Base-by-base conservation (phyloP, 2,888 invertebrate species). In the Minunthozetes semirufus region DNA sequence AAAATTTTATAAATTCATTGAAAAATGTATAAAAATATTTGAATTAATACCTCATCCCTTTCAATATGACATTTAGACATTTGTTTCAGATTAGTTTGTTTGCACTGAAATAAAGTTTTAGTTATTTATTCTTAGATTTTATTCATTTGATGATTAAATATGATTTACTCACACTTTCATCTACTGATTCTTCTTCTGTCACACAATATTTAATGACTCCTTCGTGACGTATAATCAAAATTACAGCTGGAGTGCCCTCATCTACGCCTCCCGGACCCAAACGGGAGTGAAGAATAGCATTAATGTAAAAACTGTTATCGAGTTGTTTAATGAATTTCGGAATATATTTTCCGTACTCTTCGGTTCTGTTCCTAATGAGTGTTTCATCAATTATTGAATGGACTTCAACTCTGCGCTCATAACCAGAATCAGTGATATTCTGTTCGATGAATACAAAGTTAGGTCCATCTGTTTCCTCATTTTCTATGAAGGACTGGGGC, bases 401-500 rank as follows among this genome's bases (percentile, higher is more conserved):
- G 5, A 66, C 19, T 38, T 66, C 63, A 38, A 17, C 2, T 3
- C 9, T 8, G 27, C 63, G 29, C 33, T 66, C 38, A 59, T 59
- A 59, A 19, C 63, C 63, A 3, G 4, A 15, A 38, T 1, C 63
- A 8, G 38, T 66, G 15, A 38, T 1, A 17, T 66, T 66, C 19
- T 66, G 63, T 33, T 29, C 15, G 2, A 66, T 66, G n/a, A 66
- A 66, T 27, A 66, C 63, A 66, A 66, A 66, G 38, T 66, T 29
- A 1, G 63, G 38, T 17, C 63, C 38, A 66, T 66, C 19, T 17
- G 63, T 66, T 1, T n/a, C 33, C 2, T 27, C 38, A 9, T 29
- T 15, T 0, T 66, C 38, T 17, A 15, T 6, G 38, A 66, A 66
- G 13, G 63, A 66, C 38, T 38, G 29, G n/a, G 63, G 63, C 33